Conservation (phyloP, 2,888 invertebrate genomes). For the Rapana venosa region DNA sequence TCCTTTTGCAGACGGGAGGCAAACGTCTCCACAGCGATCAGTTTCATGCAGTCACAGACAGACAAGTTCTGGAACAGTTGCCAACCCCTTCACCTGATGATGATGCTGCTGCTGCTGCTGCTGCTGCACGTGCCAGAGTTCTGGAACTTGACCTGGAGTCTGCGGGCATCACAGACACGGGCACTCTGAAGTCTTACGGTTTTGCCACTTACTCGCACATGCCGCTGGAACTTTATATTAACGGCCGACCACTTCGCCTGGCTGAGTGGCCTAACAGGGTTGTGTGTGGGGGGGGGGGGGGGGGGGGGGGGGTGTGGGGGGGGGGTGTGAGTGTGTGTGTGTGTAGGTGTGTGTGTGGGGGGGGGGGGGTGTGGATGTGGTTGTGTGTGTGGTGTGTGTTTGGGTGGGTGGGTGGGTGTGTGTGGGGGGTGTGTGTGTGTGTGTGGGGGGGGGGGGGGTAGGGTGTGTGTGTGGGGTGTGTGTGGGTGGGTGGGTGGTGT, state of each 20-base stretch:
- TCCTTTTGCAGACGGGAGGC: constrained; percentile 44
- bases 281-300: neutral
- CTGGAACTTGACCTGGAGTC: constrained; percentile 52
- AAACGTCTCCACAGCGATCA: constrained; percentile 24
- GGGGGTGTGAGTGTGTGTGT: no score
- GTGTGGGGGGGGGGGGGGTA: no score
- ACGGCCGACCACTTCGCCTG: constrained; percentile 55
- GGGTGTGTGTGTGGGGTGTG: no score
- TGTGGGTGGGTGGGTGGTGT: no score
- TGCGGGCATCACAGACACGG: constrained; percentile 54
- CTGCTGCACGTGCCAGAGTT: constrained; percentile 53
- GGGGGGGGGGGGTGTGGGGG: neutral
- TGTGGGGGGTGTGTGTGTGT: no score
- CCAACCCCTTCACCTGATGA: neutral
- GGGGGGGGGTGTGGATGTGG: neutral
- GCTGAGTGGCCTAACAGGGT: constrained; percentile 62
- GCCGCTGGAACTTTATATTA: constrained; percentile 60
- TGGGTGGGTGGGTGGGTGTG: neutral
- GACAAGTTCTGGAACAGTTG: constrained; percentile 40
- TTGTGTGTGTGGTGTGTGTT: neutral
- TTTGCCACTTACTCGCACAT: constrained; percentile 46
- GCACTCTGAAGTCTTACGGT: constrained; percentile 54
- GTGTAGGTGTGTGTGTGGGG: no score
- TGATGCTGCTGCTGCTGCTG: no score
- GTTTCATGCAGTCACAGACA: constrained; percentile 43